Base-by-base conservation (phyloP, 2,888 invertebrate genomes). In the Microchrysa polita region DNA sequence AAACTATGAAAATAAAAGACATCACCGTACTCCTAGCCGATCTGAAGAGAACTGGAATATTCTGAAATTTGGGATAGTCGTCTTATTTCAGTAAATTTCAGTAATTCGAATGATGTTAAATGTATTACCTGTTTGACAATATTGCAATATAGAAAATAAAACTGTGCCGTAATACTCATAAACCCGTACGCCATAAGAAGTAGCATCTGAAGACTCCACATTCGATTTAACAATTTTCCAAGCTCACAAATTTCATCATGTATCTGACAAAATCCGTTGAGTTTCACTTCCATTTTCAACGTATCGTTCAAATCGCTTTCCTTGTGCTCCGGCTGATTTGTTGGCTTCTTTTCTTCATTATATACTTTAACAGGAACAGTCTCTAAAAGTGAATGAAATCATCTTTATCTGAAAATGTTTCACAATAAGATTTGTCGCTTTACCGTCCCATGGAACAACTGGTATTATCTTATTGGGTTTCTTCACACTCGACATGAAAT, bases 211-310 rank as follows among this genome's bases (percentile, higher is more conserved):
- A 83, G 82, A 73, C 83, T 85, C 83, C 83, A 85, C 40, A 85
- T 77, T 16, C 81, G 81, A 77, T 85, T 85, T 42, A 84, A 77
- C 7, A 79, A 77, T 76, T 83, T 84, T 53, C 82, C 84, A 76
- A 85, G 82, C 78, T 85, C 85, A 74, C 85, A 85, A 52, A 85
- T 81, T 78, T 85, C 84, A 77, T 85, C 85, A 65, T 85, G 85
- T 40, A 84, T 75, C 75, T 83, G 83, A 52, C 85, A 85, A n/a
- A 84, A 78, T 75, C 81, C 82, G 67, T 83, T 83, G 4, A 85
- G 77, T 75, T 83, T 84, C 10, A 80, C 81, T 74, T 85, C 84
- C 73, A 84, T 81, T 75, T 83, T 82, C 5, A 77, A 69, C 1
- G 79, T 79, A 76, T 84, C 80, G 57, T 77, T 79, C 22, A 83